Conservation (phyloP, 2,888 invertebrate genomes). For the Callyntrura sp. region DNA sequence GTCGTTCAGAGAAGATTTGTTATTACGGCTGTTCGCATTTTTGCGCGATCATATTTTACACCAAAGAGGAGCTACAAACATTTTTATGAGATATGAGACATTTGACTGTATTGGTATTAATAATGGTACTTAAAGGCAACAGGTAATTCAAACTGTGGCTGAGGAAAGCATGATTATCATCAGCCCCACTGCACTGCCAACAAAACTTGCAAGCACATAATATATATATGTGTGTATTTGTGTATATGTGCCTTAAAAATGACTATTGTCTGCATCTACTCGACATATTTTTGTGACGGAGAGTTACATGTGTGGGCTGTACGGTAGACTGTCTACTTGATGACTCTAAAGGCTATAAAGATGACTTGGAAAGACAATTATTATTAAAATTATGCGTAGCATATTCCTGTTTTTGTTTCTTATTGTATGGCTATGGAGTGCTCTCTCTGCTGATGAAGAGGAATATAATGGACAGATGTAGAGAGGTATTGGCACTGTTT, state of each 20-base stretch:
- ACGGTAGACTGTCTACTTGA: slow-evolving; percentile 26
- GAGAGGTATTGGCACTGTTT: slow-evolving; percentile 7
- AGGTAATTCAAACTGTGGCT: background rate
- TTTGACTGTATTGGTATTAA: background rate
- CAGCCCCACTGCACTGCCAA: background rate
- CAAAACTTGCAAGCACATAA: background rate
- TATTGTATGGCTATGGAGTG: background rate
- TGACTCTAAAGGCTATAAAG: slow-evolving; percentile 55
- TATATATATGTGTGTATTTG: slow-evolving; percentile 16
- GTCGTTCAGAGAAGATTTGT: slow-evolving; percentile 10
- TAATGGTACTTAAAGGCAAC: background rate
- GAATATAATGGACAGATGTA: background rate
- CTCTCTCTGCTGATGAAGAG: background rate
- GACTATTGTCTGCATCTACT: background rate
- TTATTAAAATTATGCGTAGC: slow-evolving; percentile 27
- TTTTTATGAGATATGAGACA: background rate
- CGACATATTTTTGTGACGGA: slow-evolving; percentile 33
- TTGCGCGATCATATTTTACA: slow-evolving; percentile 29
- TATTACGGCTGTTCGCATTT: slow-evolving; percentile 6
- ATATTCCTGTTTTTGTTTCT: slow-evolving; percentile 29
- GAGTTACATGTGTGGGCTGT: slow-evolving; percentile 58
- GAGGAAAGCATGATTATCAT: slow-evolving; percentile 23
- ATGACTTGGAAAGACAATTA: slow-evolving; percentile 37
- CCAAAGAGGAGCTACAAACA: slow-evolving; percentile 11
- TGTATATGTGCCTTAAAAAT: no score